Evolutionary conservation across 2,888 invertebrate species (phyloP).

Genomic region (Euzetes globulus): DNA sequence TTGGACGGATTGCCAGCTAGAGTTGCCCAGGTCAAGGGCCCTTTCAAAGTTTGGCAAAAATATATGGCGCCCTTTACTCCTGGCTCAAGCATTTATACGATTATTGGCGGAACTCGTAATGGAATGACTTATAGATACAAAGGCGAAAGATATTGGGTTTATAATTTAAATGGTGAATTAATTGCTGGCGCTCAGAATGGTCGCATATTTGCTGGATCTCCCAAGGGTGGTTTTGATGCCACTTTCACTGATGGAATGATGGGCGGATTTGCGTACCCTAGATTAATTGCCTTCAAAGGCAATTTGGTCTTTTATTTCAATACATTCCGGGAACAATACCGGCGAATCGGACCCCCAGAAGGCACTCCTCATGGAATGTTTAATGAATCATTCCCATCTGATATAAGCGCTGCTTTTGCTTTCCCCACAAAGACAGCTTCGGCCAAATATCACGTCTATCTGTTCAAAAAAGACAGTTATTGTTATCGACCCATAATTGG

Average conservation of each 20-base stretch:
- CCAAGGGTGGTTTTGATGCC: background rate
- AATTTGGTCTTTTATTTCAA: background rate
- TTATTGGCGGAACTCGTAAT: background rate
- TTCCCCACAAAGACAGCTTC: no score
- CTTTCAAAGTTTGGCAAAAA: background rate
- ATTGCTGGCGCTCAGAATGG: background rate
- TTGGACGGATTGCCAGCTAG: background rate
- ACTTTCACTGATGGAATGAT: background rate
- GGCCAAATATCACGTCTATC: background rate
- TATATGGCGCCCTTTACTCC: background rate
- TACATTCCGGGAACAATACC: background rate
- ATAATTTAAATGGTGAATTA: background rate
- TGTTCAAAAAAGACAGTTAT: background rate
- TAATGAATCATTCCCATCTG: background rate
- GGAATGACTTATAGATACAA: background rate
- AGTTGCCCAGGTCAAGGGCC: background rate
- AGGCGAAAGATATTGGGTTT: background rate
- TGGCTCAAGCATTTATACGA: background rate
- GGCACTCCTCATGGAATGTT: background rate
- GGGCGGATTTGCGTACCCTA: background rate
- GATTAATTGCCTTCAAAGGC: background rate
- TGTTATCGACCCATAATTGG: background rate
- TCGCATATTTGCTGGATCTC: background rate
- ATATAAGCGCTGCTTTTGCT: background rate
- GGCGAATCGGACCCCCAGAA: no score